Base-by-base conservation (phyloP, 1,140 invertebrate species). In the Cydia splendana region DNA sequence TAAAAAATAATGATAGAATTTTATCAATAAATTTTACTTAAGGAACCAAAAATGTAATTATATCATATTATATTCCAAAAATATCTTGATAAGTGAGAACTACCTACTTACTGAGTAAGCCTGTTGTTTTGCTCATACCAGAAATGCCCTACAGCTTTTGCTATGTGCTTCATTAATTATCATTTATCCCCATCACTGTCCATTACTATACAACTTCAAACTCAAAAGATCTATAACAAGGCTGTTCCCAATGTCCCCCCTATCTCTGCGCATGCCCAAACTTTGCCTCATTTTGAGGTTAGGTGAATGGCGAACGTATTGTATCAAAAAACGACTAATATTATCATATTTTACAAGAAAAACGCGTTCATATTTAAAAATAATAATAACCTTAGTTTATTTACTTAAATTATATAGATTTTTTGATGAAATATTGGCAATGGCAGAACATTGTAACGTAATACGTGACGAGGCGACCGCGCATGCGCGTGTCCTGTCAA, bases 81-180 rank as follows among this genome's bases (percentile, higher is more conserved):
- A 48, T 48, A 48, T 15, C 13, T 48, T 4, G 45, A 4, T 48
- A 9, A 10, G 42, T 45, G 42, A 45, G 15, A 53, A 0, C 48
- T 9, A n/a, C 13, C 51, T 53, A 24, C 24, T 2, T 24, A 51
- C 51, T 53, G 15, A 53, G 4, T n/a, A 20, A 24, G 9, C 18
- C 20, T 62, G 57, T 62, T 62, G 57, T 62, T 62, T 62, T 62
- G 57, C 57, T 62, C 57, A 62, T 62, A 24, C 57, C 57, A 24
- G 76, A 76, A n/a, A 48, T 24, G 13, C 69, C 28, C 62, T 76
- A 76, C 42, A 51, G 76, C 76, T 77, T 77, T 77, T 57, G 57
- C 71, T 74, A 73, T 77, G 42, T 65, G 76, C 76, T 77, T 77
- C 38, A 65, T 74, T 53, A 4, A 53, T 74, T 30, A 48, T 71